Evolutionary conservation across 35 echinoderm and acorn worm species (phyloP).

Genomic region (Apostichopus parvimensis): DNA sequence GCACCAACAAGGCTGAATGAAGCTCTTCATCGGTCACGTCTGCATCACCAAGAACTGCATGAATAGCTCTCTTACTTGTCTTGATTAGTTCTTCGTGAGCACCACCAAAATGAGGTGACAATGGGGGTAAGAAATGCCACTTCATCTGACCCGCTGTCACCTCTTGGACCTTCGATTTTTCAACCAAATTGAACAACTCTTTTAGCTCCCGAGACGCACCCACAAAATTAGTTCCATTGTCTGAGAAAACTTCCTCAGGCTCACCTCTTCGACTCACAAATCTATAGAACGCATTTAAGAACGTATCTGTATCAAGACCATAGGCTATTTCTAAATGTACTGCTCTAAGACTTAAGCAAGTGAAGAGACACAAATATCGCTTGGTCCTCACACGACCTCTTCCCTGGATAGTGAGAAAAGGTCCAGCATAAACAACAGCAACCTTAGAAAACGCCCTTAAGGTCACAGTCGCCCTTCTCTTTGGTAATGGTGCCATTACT

Average conservation of each 20-base stretch:
- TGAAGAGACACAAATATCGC: slow-evolving; percentile 61
- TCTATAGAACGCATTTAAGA: slow-evolving; percentile 47
- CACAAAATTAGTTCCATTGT: slow-evolving; percentile 8
- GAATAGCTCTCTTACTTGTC: not conserved
- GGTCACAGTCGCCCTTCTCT: not conserved
- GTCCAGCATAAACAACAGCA: slow-evolving; percentile 28
- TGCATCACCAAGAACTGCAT: slow-evolving; percentile 7
- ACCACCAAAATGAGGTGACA: slow-evolving; percentile 27
- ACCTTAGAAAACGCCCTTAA: not conserved
- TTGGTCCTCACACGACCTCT: slow-evolving; percentile 33
- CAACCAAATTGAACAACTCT: not conserved
- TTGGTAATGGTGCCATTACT: slow-evolving; percentile 30
- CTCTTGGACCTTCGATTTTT: slow-evolving; percentile 22
- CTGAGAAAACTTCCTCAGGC: slow-evolving; percentile 26
- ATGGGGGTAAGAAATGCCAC: slow-evolving; percentile 31
- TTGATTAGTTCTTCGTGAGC: slow-evolving; percentile 15
- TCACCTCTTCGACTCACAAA: slow-evolving; percentile 54
- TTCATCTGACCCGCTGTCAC: slow-evolving; percentile 31
- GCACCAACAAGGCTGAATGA: too few species aligned
- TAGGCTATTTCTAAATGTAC: not conserved
- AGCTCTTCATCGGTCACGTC: slow-evolving; percentile 12
- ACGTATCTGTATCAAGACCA: slow-evolving; percentile 52
- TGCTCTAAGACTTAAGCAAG: slow-evolving; percentile 14
- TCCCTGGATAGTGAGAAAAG: slow-evolving; percentile 41
- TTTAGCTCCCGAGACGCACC: slow-evolving; percentile 39